Percentiles rank a stretch among this genome's conserved stretches.
These are phyloP conservation scores for Oreotrochilus melanogaster DNA, from an alignment of 2,113 vertebrate genomes.

Conservation along the genomic window DNA sequence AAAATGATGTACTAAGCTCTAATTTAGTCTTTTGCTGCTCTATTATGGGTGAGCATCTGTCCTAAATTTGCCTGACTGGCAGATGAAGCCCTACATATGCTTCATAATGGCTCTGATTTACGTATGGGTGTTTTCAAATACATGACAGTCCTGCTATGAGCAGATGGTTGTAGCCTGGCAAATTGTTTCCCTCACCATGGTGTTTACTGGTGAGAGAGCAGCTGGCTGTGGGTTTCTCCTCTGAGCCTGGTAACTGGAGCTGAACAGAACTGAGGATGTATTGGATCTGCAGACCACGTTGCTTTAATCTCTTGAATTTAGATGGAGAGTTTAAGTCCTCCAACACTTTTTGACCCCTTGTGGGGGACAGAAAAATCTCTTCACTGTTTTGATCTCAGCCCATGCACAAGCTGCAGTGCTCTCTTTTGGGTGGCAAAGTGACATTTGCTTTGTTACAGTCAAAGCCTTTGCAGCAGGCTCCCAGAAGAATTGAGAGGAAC, in stretches of 20 bases:
- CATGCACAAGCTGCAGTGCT: rapidly evolving
- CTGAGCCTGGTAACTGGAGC: slow-evolving; percentile 7
- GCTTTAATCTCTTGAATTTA: not conserved
- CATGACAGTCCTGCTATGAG: slow-evolving; percentile 22
- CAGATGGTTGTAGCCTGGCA: slow-evolving; percentile 61
- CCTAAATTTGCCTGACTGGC: slow-evolving; percentile 56
- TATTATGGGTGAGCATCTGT: slow-evolving; percentile 54
- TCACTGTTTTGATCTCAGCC: not conserved
- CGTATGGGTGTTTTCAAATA: slow-evolving; percentile 31
- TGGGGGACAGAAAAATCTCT: not conserved
- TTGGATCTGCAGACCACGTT: not conserved
- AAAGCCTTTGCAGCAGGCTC: not conserved
- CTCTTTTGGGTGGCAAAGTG: not conserved
- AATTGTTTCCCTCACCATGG: not conserved
- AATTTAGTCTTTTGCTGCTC: slow-evolving; percentile 31
- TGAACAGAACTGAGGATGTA: not conserved
- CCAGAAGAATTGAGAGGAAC: not conserved
- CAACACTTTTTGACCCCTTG: not conserved
- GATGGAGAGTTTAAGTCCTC: not conserved
- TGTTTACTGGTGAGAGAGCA: not conserved
- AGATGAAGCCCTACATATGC: slow-evolving; percentile 51
- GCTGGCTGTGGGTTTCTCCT: not conserved
- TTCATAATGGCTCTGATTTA: slow-evolving; percentile 42
- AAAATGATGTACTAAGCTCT: not conserved
- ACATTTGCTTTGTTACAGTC: not conserved